Conservation (phyloP, 2,888 invertebrate species). For the Xylota segnis region DNA sequence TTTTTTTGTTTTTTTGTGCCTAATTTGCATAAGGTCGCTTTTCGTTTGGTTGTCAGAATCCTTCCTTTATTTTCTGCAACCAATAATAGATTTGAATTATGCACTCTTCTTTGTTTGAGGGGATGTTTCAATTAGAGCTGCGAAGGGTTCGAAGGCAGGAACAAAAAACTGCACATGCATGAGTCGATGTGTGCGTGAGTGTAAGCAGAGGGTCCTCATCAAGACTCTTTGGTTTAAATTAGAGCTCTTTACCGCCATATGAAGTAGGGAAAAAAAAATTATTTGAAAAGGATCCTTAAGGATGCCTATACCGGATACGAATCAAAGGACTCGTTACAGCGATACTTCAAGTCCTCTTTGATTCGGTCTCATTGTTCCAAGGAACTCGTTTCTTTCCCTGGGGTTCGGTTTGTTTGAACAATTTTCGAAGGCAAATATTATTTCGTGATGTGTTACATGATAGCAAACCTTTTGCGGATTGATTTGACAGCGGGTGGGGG, state of each 20-base stretch:
- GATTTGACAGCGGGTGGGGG: conserved; percentile 14
- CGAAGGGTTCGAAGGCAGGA: conserved; percentile 48
- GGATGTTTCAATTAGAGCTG: conserved; percentile 71
- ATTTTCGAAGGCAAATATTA: conserved; percentile 71
- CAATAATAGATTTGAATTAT: conserved; percentile 74
- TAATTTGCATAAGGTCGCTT: conserved; percentile 67
- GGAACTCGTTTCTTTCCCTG: conserved; percentile 18
- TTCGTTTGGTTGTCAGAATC: conserved; percentile 17
- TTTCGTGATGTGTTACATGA: conserved; percentile 68
- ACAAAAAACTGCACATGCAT: conserved; percentile 23
- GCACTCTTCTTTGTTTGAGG: conserved; percentile 67
- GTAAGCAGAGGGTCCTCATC: conserved; percentile 62
- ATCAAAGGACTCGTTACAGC: conserved; percentile 72
- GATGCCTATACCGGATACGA: conserved; percentile 72
- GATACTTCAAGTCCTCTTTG: conserved; percentile 62
- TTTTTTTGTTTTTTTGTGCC: too few species aligned
- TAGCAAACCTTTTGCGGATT: conserved; percentile 42
- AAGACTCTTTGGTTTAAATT: conserved; percentile 65
- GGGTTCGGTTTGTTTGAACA: conserved; percentile 60
- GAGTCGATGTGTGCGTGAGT: conserved; percentile 45
- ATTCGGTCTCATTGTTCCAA: conserved; percentile 53
- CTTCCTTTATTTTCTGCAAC: conserved; percentile 34
- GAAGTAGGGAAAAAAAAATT: conserved; percentile 31
- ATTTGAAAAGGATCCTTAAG: conserved; percentile 64
- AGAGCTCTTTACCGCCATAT: conserved; percentile 49